A percentile compares a stretch with the other conserved stretches of the same genome.
Evolutionary conservation across 1,140 invertebrate species (phyloP).

Genomic region (Babylonia areolata): DNA sequence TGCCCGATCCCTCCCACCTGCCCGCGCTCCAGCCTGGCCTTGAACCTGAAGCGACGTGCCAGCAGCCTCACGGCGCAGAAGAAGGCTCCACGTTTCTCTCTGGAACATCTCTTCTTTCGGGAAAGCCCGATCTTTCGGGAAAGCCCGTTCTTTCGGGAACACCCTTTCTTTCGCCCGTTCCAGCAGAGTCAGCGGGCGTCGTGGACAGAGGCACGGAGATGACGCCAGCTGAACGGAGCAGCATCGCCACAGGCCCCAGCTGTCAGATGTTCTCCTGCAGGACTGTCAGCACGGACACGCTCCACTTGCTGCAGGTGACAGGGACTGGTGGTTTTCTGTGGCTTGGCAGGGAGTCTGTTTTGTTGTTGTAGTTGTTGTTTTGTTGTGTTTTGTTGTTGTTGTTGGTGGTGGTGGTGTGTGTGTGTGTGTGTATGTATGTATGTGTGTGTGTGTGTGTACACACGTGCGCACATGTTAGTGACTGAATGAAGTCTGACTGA

Average conservation of each 20-base stretch:
- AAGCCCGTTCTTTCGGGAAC: too few species aligned
- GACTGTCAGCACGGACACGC: background rate
- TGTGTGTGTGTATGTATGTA: background rate
- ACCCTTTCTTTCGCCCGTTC: too few species aligned
- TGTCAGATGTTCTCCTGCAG: background rate
- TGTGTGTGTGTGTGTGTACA: background rate
- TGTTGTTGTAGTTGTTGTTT: too few species aligned
- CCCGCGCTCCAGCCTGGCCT: background rate
- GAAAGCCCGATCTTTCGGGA: too few species aligned
- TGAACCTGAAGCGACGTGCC: too few species aligned
- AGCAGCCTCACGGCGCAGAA: background rate
- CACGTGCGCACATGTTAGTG: background rate
- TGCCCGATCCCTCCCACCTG: conserved; percentile 28
- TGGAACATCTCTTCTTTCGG: too few species aligned
- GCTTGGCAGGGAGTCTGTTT: too few species aligned
- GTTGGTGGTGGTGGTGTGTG: background rate
- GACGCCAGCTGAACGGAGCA: background rate
- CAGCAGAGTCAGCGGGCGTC: background rate
- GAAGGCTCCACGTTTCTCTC: background rate
- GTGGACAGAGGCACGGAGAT: conserved; percentile 37
- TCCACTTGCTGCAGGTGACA: conserved; percentile 50
- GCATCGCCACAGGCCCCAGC: background rate
- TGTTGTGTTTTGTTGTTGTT: too few species aligned
- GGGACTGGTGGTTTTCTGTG: conserved; percentile 13
- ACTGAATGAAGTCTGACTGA: too few species aligned